These are phyloP conservation scores for Yponomeuta cagnagella DNA, from an alignment of 2,888 invertebrate species.

Conservation along the genomic window DNA sequence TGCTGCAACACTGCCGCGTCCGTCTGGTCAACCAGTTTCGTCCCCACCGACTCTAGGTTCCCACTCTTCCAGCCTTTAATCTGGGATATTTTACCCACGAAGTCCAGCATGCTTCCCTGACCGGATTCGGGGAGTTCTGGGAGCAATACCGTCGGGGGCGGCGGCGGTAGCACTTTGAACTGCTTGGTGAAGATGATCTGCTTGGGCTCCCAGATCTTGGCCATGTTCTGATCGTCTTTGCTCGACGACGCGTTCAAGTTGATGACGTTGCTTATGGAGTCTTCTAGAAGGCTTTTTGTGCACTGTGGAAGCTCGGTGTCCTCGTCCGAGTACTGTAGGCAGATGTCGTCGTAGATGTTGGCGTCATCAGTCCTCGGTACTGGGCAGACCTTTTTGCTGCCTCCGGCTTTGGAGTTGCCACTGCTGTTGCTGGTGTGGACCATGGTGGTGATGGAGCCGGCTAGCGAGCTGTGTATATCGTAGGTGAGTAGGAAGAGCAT, in stretches of 20 bases:
- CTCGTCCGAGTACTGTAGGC: conserved; percentile 76
- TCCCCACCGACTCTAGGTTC: conserved; percentile 56
- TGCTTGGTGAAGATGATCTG: conserved; percentile 53
- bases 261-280: conserved; percentile 73
- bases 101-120: conserved; percentile 57
- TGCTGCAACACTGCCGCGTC: conserved; percentile 50
- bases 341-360: conserved; percentile 65
- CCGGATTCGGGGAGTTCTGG: conserved; percentile 56
- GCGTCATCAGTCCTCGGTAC: conserved; percentile 55
- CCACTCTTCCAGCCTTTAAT: conserved; percentile 65
- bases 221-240: conserved; percentile 45
- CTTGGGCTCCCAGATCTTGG: conserved; percentile 61
- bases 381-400: conserved; percentile 68
- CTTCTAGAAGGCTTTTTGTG: conserved; percentile 58
- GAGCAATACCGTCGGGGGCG: conserved; percentile 48
- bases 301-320: conserved; percentile 73
- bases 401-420: conserved; percentile 67
- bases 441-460: conserved; percentile 63
- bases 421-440: conserved; percentile 63
- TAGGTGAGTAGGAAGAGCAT: conserved; percentile 80
- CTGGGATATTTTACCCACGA: conserved; percentile 62
- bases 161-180: conserved; percentile 55
- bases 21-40: conserved; percentile 60
- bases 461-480: conserved; percentile 79
- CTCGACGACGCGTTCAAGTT: conserved; percentile 67